Evolutionary conservation across 2,113 vertebrate genomes (phyloP), one percentile per base, ranked within the genome.

Genomic region (Pseudorhombus dupliciocellatus): DNA sequence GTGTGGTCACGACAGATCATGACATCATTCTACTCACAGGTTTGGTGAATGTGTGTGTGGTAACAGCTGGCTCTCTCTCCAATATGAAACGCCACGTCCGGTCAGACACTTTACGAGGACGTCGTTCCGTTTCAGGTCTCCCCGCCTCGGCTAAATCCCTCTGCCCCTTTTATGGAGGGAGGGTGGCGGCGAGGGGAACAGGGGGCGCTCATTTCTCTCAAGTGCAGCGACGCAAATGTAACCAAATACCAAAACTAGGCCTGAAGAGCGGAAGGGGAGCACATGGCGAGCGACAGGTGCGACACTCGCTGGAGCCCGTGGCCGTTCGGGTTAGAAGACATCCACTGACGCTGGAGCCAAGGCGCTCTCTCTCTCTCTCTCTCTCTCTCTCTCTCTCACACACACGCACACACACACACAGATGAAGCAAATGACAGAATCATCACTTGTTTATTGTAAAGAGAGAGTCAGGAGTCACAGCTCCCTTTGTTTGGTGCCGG

Each of bases 241-340:
- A 92, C 86, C 88, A 53, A 86, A 84, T 58, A 85, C 90, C 84
- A 88, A 90, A 91, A 91, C 75, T 81, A 72, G 73, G 83, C 73
- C 68, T 46, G 73, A 86, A 76, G 72, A 75, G 73, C 65, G 79
- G 77, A 85, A 88, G 71, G 84, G 80, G 58, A 64, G 87, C 83
- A 78, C 84, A 87, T 91, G 91, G 50, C 87, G 81, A 88, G 66
- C 71, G 90, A 92, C 92, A 93, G 90, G 90, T 91, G 90, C 85
- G 84, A 78, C 66, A 77, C 62, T 68, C 26, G 57, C 44, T 70
- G 77, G 65, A 65, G n/a, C 48, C 44, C 50, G 61, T 10, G 64
- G 50, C 6, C 26, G 79, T 79, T 60, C 75, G 69, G 46, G 31
- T 70, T 65, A 59, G 50, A 87, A 72, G 52, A 72, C 10, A 60